phyloP scores from a whole-genome alignment of 2,797 vertebrate genomes.

The Gymnodraco acuticeps region DNA sequence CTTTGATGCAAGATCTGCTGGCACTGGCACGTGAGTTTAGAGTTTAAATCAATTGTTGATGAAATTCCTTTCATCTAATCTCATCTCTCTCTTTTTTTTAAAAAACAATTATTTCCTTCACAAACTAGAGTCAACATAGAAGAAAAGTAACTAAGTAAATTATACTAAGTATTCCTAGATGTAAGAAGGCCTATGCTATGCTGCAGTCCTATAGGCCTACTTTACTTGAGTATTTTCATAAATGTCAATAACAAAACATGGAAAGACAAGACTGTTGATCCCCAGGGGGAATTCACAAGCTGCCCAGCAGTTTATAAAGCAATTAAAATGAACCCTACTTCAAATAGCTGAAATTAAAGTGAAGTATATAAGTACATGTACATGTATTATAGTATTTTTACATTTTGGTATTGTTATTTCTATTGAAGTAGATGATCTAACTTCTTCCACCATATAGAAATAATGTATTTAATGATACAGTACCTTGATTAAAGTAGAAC shows the following conservation, averaged over 20 bases:
- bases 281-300: too few species aligned
- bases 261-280: too few species aligned
- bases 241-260: too few species aligned
- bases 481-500: background rate
- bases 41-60: background rate
- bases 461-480: background rate
- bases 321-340: too few species aligned
- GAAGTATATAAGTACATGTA: background rate
- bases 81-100: background rate
- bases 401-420: background rate
- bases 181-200: too few species aligned
- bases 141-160: too few species aligned
- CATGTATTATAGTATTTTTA: background rate
- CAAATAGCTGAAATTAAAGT: too few species aligned
- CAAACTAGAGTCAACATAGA: background rate
- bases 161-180: too few species aligned
- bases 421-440: background rate
- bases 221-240: too few species aligned
- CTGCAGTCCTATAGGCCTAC: too few species aligned
- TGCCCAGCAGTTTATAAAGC: too few species aligned
- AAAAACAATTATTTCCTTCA: background rate
- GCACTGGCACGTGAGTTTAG: background rate
- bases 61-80: background rate
- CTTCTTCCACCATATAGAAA: background rate
- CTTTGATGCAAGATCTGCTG: background rate